Evolutionary conservation across 2,113 vertebrate genomes (phyloP).

Genomic region (Myodes glareolus): DNA sequence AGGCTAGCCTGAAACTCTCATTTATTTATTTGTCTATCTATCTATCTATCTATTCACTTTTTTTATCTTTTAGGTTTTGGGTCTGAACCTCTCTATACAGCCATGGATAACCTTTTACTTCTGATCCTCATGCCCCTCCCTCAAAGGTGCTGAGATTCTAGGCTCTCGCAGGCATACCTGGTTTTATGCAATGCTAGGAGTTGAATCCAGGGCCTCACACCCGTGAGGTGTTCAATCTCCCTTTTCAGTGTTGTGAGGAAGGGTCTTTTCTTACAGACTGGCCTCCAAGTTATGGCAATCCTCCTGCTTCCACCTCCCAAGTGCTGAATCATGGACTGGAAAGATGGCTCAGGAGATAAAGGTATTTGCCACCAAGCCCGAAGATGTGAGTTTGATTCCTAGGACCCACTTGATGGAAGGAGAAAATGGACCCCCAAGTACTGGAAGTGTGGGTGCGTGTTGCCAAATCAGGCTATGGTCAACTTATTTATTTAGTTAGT

Average conservation of each 20-base stretch:
- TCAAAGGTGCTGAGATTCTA: neutral
- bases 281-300: neutral
- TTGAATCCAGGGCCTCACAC: neutral
- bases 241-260: neutral
- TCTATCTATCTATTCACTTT: neutral
- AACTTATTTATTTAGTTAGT: neutral
- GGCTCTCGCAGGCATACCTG: neutral
- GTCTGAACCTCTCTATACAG: neutral
- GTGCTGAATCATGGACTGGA: neutral
- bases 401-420: neutral
- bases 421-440: too few relatives aligned
- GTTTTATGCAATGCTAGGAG: neutral
- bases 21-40: neutral
- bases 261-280: neutral
- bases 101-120: neutral
- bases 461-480: neutral
- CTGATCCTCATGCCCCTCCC: neutral
- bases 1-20: neutral
- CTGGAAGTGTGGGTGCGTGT: neutral
- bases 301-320: neutral
- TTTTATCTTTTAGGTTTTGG: neutral
- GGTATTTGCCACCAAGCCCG: neutral
- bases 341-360: neutral
- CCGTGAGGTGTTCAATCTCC: neutral
- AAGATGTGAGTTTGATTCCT: neutral